Base-by-base conservation (phyloP, 1,140 invertebrate genomes). In the Drosophila auraria region DNA sequence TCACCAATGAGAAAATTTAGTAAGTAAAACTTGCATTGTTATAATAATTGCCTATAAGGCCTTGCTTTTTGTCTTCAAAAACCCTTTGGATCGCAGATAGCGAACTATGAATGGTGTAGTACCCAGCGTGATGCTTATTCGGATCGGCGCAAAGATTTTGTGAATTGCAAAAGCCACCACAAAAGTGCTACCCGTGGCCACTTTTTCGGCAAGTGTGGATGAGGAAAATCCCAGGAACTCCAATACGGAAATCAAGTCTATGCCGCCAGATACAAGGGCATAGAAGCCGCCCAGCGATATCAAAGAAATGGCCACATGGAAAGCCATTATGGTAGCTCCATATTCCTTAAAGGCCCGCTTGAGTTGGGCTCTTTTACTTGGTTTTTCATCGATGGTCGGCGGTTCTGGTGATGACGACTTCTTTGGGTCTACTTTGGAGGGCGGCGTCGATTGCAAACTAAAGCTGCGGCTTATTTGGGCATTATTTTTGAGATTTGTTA, bases 141-240 rank as follows among this genome's bases (percentile, higher is more conserved):
- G 15, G 40, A 57, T 11, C 8, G 54, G 54, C 9, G 54, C 36
- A 20, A 57, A 8, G 3, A 57, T n/a, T n/a, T 57, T 57, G 20
- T 57, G 36, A n/a, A 57, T 38, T 20, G 36, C 36, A 2, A 57
- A 40, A 3, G 54, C 36, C 36, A 57, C 8, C 14, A 57, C 36
- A 57, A 57, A 40, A 8, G 36, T 57, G 20, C 36, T 20, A 0
- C 8, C 54, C 4, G 20, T 40, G 20, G 33, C 7, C 17, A 56
- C 7, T 15, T 38, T 38, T 3, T 38, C 14, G 0, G 20, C 5
- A 4, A 56, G 0, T 5, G 17, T 14, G 15, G 2, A 38, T 0
- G 54, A 40, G 5, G 20, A 25, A 25, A 57, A 9, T 40, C 36
- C 54, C 8, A 57, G 6, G 1, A 25, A 57, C 5, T 25, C 15